Base-by-base conservation (phyloP, 2,113 vertebrate genomes). In the Cyanistes caeruleus region DNA sequence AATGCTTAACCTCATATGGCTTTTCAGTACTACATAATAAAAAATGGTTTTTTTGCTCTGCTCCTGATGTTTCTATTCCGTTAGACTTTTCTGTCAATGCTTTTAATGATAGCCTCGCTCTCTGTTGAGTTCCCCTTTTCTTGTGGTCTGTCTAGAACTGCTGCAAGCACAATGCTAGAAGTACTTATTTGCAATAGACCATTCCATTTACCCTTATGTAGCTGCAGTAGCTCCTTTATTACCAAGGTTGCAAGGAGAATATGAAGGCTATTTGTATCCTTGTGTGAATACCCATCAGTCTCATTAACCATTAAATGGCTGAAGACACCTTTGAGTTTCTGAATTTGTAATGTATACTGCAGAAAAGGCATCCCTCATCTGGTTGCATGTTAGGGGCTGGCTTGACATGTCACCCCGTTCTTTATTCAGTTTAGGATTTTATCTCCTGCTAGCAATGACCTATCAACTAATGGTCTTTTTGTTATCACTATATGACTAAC, bases 301-400 rank as follows among this genome's bases (percentile, higher is more conserved):
- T 81, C 30, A 15, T 81, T 86, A 84, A 65, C 55, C 27, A 13
- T 59, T 69, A 46, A 77, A 59, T n/a, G 63, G 31, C 31, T 77
- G 73, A 94, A 70, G 51, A 46, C 14, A 28, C 1, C 0, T 58
- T 35, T 53, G 87, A 55, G 30, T 91, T 93, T 59, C 64, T 78
- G 68, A 46, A 30, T 39, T 15, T 44, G 46, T 60, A 25, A 33
- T 10, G 7, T 64, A 7, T 1, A 0, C 24, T 37, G 9, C 3
- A 28, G 78, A 31, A 68, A 78, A 49, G 59, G 44, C 27, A 43
- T 59, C 65, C 39, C 51, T 74, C 43, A 33, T 78, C 39, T 62
- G 59, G 4, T 84, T 65, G 48, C 73, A 17, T 21, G 1, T 81
- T 21, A 91, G 43, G 43, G 52, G 12, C 48, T 92, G 78, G 20